Evolutionary conservation across 2,113 vertebrate species (phyloP).

Genomic region (Myiagra hebetior): DNA sequence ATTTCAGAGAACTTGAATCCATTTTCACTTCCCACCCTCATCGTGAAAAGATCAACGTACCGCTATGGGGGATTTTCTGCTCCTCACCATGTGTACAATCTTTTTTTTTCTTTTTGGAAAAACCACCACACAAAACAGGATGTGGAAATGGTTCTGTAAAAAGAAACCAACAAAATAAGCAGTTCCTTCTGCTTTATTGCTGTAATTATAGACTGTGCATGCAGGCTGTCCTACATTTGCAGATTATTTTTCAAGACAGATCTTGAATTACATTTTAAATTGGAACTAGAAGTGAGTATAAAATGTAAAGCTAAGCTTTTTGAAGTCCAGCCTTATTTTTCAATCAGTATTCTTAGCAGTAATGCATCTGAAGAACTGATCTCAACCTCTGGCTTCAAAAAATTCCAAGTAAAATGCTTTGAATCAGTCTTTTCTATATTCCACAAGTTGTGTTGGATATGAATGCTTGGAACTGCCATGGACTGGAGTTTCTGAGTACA

Average conservation of each 20-base stretch:
- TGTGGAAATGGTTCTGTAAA: constrained; percentile 27
- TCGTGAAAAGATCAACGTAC: not conserved
- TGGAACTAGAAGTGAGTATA: not conserved
- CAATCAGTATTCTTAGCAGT: not conserved
- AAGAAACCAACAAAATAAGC: constrained; percentile 43
- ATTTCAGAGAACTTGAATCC: not conserved
- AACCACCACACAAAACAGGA: constrained; percentile 27
- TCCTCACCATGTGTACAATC: not conserved
- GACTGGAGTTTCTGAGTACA: not conserved
- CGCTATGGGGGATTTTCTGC: not conserved
- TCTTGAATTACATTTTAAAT: not conserved
- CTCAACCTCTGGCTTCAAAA: not conserved
- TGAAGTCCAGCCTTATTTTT: not conserved
- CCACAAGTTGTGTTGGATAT: not conserved
- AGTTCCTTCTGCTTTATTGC: constrained; percentile 24
- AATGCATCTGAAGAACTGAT: not conserved
- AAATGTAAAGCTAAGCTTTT: not conserved
- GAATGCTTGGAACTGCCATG: not conserved
- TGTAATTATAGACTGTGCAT: not conserved
- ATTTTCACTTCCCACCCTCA: constrained; percentile 43
- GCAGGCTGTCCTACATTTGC: not conserved
- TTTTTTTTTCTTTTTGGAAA: not conserved
- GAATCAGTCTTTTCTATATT: not conserved
- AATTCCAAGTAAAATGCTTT: not conserved
- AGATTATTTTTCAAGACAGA: constrained; percentile 4